Conservation (phyloP, 2,888 invertebrate species). For the Lysandra coridon region DNA sequence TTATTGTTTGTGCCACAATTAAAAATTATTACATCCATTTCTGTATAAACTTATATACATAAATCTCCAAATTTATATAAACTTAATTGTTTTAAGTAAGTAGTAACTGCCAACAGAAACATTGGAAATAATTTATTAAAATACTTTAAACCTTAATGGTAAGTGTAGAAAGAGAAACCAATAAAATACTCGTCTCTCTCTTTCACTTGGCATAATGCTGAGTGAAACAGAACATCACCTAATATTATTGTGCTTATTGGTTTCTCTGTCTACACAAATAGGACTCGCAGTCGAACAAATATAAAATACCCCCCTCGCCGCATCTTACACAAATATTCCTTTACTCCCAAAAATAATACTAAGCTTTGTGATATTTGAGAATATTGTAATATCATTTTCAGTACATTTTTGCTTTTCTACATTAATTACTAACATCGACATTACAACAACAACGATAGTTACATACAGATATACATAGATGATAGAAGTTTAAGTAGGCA, state of each 20-base stretch:
- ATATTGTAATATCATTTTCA: neutral
- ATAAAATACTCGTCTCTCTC: neutral
- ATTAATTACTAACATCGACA: neutral
- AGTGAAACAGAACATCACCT: neutral
- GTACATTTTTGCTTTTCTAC: neutral
- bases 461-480: too few species aligned
- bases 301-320: neutral
- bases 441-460: neutral
- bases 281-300: neutral
- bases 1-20: conserved; percentile 23
- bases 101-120: conserved; percentile 26
- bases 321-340: conserved; percentile 1
- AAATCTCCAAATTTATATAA: conserved; percentile 8
- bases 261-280: neutral
- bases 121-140: conserved; percentile 3
- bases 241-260: neutral
- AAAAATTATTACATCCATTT: conserved; percentile 12
- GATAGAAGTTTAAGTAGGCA: too few species aligned
- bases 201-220: neutral
- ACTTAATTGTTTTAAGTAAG: conserved; percentile 25
- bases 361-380: conserved; percentile 13
- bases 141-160: conserved; percentile 4
- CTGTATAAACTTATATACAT: conserved; percentile 27
- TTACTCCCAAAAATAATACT: conserved; percentile 6
- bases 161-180: neutral